Conservation (phyloP, 2,113 vertebrate genomes). For the Lasiurus cinereus region DNA sequence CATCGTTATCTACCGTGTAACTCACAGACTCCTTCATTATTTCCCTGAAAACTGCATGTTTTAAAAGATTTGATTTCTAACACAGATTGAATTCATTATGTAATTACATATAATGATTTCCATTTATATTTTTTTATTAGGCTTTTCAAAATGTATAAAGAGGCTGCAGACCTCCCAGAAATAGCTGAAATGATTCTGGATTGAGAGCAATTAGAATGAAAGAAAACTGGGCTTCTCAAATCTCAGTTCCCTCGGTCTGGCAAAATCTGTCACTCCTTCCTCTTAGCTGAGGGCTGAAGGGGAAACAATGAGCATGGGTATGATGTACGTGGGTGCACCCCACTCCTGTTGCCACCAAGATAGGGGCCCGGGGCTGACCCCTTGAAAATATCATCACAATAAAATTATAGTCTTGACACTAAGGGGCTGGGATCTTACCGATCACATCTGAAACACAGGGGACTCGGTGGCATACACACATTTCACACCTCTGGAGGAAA, state of each 20-base stretch:
- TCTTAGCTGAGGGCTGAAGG: not conserved
- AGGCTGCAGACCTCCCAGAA: not conserved
- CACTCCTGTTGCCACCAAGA: not conserved
- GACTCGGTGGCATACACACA: conserved; percentile 69
- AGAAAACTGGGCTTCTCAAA: not conserved
- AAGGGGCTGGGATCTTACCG: conserved; percentile 51
- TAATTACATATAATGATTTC: not conserved
- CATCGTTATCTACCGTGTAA: not conserved
- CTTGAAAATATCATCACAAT: conserved; percentile 71
- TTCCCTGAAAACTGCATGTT: not conserved
- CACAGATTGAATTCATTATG: not conserved
- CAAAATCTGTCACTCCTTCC: no score
- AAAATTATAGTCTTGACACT: conserved; percentile 63
- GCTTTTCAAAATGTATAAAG: conserved; percentile 17
- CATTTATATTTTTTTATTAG: conserved; percentile 19
- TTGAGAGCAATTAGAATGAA: not conserved
- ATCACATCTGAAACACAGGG: conserved; percentile 65
- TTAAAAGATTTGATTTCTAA: not conserved
- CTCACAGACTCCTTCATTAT: not conserved
- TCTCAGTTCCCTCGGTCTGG: not conserved
- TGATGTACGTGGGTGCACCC: not conserved
- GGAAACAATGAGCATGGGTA: not conserved
- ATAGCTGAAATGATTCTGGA: not conserved
- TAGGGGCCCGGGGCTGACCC: not conserved
- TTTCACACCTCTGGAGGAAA: conserved; percentile 69